phyloP scores from a whole-genome alignment of 2,888 invertebrate genomes.

The Psylliodes chrysocephalus region DNA sequence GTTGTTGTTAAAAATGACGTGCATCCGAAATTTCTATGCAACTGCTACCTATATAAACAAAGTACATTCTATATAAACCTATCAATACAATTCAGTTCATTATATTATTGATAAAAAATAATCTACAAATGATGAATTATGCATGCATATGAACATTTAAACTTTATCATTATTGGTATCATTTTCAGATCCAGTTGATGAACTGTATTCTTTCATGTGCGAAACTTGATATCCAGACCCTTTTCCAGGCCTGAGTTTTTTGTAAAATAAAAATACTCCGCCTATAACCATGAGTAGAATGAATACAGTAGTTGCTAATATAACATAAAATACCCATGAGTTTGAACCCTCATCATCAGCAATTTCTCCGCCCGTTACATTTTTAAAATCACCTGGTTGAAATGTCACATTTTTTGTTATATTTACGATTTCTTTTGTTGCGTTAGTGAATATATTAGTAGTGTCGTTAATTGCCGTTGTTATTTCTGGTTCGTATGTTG shows the following conservation, averaged over 20 bases:
- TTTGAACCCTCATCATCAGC: not conserved
- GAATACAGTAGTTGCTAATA: slow-evolving; percentile 1
- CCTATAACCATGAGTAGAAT: slow-evolving; percentile 7
- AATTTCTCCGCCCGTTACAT: not conserved
- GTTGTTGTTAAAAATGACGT: too few relatives aligned
- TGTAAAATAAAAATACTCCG: slow-evolving; percentile 6
- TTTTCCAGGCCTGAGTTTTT: not conserved
- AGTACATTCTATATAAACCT: too few relatives aligned
- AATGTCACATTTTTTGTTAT: not conserved
- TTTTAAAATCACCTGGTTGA: not conserved
- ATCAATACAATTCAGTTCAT: too few relatives aligned
- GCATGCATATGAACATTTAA: not conserved
- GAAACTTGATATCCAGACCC: slow-evolving; percentile 17
- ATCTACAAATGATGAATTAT: too few relatives aligned
- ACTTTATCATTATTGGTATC: slow-evolving; percentile 1
- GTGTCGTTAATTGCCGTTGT: not conserved
- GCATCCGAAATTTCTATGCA: too few relatives aligned
- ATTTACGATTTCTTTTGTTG: not conserved
- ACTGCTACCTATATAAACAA: too few relatives aligned
- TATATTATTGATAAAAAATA: too few relatives aligned
- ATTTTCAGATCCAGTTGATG: not conserved
- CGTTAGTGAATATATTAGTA: not conserved
- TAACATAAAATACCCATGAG: slow-evolving; percentile 3
- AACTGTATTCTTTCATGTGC: slow-evolving; percentile 12
- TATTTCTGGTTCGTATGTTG: not conserved